These are phyloP conservation scores for Coremacera marginata DNA, from an alignment of 2,888 invertebrate genomes.

Conservation along the genomic window DNA sequence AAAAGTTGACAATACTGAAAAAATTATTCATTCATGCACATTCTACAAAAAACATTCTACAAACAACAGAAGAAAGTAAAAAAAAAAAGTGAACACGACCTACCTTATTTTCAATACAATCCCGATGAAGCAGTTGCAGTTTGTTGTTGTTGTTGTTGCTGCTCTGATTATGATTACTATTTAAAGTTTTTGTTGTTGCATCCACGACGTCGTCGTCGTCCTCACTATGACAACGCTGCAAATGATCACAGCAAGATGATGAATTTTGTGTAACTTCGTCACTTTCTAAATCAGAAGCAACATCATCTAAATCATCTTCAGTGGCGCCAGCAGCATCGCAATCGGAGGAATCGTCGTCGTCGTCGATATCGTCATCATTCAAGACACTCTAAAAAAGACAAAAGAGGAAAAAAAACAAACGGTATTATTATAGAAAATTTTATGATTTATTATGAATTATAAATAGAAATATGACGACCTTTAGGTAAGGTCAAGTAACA, in stretches of 20 bases:
- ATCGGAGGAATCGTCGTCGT: slow-evolving; percentile 48
- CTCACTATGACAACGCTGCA: slow-evolving; percentile 53
- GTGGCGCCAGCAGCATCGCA: slow-evolving; percentile 55
- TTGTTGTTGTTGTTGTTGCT: slow-evolving; percentile 40
- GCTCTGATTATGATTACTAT: slow-evolving; percentile 20
- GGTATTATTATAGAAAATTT: neutral
- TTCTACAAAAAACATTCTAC: slow-evolving; percentile 40
- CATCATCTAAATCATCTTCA: slow-evolving; percentile 64
- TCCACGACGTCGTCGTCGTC: slow-evolving; percentile 44
- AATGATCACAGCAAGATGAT: slow-evolving; percentile 43
- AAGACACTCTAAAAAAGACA: slow-evolving; percentile 54
- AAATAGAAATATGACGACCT: too few species aligned
- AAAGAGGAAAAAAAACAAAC: neutral
- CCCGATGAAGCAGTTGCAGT: slow-evolving; percentile 52
- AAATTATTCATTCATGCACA: slow-evolving; percentile 25
- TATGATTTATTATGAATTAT: too few species aligned
- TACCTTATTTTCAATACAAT: slow-evolving; percentile 64
- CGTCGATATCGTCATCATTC: slow-evolving; percentile 56
- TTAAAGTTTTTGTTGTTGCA: slow-evolving; percentile 33
- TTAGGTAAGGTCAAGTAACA: too few species aligned
- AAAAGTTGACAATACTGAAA: slow-evolving; percentile 58
- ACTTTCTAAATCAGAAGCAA: slow-evolving; percentile 62
- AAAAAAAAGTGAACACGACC: slow-evolving; percentile 26
- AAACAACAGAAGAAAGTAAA: slow-evolving; percentile 20
- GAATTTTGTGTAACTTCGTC: slow-evolving; percentile 53